Base-by-base conservation (phyloP, 1,140 invertebrate genomes). In the Saccostrea echinata region DNA sequence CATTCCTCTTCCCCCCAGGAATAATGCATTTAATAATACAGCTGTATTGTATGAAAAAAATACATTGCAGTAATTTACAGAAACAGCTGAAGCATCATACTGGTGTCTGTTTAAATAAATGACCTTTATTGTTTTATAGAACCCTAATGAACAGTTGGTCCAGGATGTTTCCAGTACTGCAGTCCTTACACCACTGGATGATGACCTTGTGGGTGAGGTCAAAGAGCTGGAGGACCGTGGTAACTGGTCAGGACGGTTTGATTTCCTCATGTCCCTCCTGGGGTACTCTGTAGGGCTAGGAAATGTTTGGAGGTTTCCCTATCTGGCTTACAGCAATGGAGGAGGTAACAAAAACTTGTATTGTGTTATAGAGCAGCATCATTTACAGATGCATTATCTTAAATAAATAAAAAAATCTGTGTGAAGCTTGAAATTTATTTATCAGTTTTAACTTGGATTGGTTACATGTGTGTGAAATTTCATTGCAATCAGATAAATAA, bases 231-330 rank as follows among this genome's bases (percentile, higher is more conserved):
- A 92, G 3, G 93, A 91, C 96, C 91, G 94, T 53, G 93, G 93
- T n/a, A 94, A 94, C 90, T 96, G 96, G 96, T 92, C 93, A 11
- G 95, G 95, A 30, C 92, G 95, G 64, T 95, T 95, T 86, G 96
- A 96, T 88, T 96, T 96, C 91, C 93, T 96, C 55, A 94, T 96
- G 90, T 96, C 95, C 9, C 92, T 95, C 4, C 92, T 96, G 30
- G 95, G 95, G 16, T 95, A 95, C 88, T 95, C 95, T n/a, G 96
- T 96, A 0, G 96, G 96, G 0, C 96, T 99, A 30, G 98, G 98
- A 24, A 98, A 98, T 94, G 98, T 99, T 76, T 99, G 98, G 98
- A 96, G 98, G 92, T 99, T 99, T 96, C 98, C 98, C 13, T 99
- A 98, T 94, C 95, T 99, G 85, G 98, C 98, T 93, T 98, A 98